phyloP scores from a whole-genome alignment of 1,140 invertebrate genomes.

The Cyphomyrmex costatus region DNA sequence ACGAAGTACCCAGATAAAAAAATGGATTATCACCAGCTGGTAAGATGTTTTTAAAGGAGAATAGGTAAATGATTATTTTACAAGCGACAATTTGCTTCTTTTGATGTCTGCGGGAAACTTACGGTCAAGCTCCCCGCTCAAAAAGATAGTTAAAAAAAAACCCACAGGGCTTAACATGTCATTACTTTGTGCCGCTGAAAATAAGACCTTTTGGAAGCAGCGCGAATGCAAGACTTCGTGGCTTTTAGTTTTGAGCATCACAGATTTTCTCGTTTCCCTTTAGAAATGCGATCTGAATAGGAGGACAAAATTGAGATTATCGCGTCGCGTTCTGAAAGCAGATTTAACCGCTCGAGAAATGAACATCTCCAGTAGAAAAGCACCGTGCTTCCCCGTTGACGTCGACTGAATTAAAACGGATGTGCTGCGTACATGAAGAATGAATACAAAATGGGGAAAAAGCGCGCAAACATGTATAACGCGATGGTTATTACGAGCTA shows the following conservation, averaged over 20 bases:
- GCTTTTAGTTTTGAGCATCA: constrained; percentile 58
- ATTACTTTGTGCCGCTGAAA: constrained; percentile 50
- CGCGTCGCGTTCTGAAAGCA: constrained; percentile 59
- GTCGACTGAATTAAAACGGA: constrained; percentile 58
- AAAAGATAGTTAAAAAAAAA: constrained; percentile 43
- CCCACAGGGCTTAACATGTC: constrained; percentile 38
- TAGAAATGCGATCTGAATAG: constrained; percentile 63
- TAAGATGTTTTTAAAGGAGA: not conserved
- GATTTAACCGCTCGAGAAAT: constrained; percentile 63
- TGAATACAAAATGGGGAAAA: constrained; percentile 31
- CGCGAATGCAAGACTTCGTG: constrained; percentile 32
- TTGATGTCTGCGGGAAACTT: not conserved
- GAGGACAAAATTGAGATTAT: constrained; percentile 65
- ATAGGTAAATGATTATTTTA: constrained; percentile 25
- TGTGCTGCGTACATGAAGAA: constrained; percentile 43
- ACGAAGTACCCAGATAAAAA: not conserved
- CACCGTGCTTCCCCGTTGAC: constrained; percentile 15
- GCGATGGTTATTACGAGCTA: constrained; percentile 37
- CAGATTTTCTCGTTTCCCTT: constrained; percentile 57
- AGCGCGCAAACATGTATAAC: constrained; percentile 30
- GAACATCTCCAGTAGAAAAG: constrained; percentile 47
- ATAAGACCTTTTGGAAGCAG: constrained; percentile 25
- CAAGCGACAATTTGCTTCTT: constrained; percentile 38
- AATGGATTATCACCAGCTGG: not conserved
- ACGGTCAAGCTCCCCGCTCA: constrained; percentile 36